Evolutionary conservation across 2,113 vertebrate genomes (phyloP), one percentile per base, ranked within the genome.

Genomic region (Microtus richardsoni): DNA sequence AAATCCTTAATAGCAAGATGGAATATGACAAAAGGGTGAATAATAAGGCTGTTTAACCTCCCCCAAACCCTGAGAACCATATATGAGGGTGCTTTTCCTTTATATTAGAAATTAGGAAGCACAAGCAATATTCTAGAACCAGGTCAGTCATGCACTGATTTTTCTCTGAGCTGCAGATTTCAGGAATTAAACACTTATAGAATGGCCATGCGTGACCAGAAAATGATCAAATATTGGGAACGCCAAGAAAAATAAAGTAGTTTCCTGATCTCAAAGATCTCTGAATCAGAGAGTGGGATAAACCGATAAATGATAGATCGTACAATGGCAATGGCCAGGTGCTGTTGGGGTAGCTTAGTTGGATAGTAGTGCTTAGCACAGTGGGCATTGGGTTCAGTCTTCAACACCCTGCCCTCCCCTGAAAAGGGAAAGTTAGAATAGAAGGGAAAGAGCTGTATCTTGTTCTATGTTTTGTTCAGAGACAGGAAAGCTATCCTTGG

Each of bases 151-250:
- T 41, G 9, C 14, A 39, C 21, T 88, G 22, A 64, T 49, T 90
- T 92, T 91, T 84, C 77, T 17, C 70, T 91, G 22, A 44, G 41
- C 88, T 39, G 4, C 13, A 88, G 17, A 85, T 93, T 93, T 91
- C 12, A 95, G 89, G 24, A 88, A 83, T 85, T 94, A 80, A 91
- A 88, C 22, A 82, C 71, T 93, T 71, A 85, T 41, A 58, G 28
- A 86, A 60, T 36, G 84, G 9, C 33, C 54, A 88, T 30, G 73
- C 28, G 68, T 64, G 0, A 6, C 44, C 24, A 93, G 44, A 10
- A 96, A 95, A 86, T 90, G 78, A 16, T 24, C n/a, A 93, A 86
- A 39, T 94, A 92, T 7, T 90, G 62, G 9, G 6, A 94, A 60
- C 74, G 47, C 13, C 79, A 80, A 86, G 52, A 93, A 90, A 91